Percentiles rank a stretch among this genome's conserved stretches.
Evolutionary conservation across 2,113 vertebrate genomes (phyloP).

Genomic region (Prinia subflava): DNA sequence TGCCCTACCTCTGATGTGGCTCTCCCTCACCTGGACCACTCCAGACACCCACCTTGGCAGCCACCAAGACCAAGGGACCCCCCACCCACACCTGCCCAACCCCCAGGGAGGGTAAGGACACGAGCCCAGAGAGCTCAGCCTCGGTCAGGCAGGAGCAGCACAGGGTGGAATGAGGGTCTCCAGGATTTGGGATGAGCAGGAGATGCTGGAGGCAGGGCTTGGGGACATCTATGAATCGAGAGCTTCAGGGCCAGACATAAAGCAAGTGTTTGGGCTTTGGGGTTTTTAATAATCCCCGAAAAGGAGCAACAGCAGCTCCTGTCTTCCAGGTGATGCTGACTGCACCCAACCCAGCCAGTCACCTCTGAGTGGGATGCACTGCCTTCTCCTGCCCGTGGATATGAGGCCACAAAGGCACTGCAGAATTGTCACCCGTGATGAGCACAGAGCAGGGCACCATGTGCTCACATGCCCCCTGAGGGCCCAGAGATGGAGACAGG

Average conservation of each 20-base stretch:
- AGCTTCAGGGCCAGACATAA: background rate
- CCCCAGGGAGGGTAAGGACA: background rate
- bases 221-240: background rate
- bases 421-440: fast-evolving
- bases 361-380: background rate
- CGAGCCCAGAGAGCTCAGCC: background rate
- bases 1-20: background rate
- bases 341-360: background rate
- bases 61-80: background rate
- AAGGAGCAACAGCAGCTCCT: background rate
- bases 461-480: fast-evolving
- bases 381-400: background rate
- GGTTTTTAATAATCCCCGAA: background rate
- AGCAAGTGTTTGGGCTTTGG: background rate
- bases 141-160: background rate
- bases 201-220: background rate
- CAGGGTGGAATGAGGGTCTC: background rate
- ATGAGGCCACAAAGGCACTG: fast-evolving
- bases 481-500: background rate
- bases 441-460: background rate
- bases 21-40: background rate
- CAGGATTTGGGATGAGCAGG: background rate
- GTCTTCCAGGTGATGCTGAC: background rate
- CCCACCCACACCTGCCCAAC: background rate
- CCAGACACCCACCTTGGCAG: background rate